These are phyloP conservation scores for Theocolax elegans DNA, from an alignment of 1,140 invertebrate species.

Conservation along the genomic window DNA sequence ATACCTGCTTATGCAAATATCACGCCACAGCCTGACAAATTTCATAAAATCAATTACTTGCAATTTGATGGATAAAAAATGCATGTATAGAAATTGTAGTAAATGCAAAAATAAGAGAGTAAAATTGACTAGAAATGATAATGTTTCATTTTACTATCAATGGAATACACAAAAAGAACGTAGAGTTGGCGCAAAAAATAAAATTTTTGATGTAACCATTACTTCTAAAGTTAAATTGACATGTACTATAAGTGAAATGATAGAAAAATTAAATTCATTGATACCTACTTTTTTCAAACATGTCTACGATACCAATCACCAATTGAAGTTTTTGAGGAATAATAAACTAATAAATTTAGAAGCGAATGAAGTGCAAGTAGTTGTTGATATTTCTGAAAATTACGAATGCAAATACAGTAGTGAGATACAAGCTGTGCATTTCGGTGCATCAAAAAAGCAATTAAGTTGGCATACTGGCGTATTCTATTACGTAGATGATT, in stretches of 20 bases:
- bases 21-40: slow-evolving; percentile 26
- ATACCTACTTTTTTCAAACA: slow-evolving; percentile 42
- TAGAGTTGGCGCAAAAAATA: slow-evolving; percentile 18
- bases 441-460: slow-evolving; percentile 48
- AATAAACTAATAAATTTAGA: too few relatives aligned
- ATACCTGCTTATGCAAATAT: too few relatives aligned
- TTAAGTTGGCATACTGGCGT: neutral
- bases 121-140: neutral
- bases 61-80: slow-evolving; percentile 33
- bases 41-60: slow-evolving; percentile 37
- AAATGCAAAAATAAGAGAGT: slow-evolving; percentile 24
- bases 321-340: slow-evolving; percentile 49
- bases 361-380: slow-evolving; percentile 49
- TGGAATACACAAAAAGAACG: slow-evolving; percentile 29
- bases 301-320: too few relatives aligned
- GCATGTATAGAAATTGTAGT: slow-evolving; percentile 34
- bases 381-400: slow-evolving; percentile 58
- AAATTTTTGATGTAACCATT: slow-evolving; percentile 30
- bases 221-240: slow-evolving; percentile 23
- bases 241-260: slow-evolving; percentile 1
- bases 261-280: slow-evolving; percentile 31
- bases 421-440: slow-evolving; percentile 54
- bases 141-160: slow-evolving; percentile 8
- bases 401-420: slow-evolving; percentile 52
- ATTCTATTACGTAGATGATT: slow-evolving; percentile 13